Evolutionary conservation across 2,113 vertebrate genomes (phyloP), one percentile per base, ranked within the genome.

Genomic region (Colossoma macropomum): DNA sequence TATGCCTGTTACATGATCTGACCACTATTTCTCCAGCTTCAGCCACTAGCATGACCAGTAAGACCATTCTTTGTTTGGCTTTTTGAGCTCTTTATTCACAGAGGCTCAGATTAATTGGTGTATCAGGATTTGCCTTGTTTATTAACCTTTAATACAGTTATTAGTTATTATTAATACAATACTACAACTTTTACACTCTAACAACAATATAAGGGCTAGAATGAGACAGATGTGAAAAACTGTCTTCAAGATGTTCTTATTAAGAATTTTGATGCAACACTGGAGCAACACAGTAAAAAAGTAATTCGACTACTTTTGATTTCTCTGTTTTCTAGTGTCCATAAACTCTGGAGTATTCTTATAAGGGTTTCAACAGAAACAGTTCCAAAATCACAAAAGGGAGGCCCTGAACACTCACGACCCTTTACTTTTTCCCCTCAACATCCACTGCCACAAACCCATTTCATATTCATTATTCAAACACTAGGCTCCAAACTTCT

Each of bases 1-100:
- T 88, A 88, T 87, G 87, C 54, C 80, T 65, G 76, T 79, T 83
- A 77, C 59, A n/a, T 71, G 62, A 13, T n/a, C 60, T 80, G 27
- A 80, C 88, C 75, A 72, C n/a, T 21, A 30, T 59, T 69, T 48
- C 85, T 78, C 84, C 25, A 28, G 75, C 34, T 54, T 74, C 73
- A 79, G 38, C 86, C 77, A 65, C 65, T 76, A 84, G 62, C 62
- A 68, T 48, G 30, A 19, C 72, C 45, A 34, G 60, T 74, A 25
- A 27, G 63, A 45, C 66, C 13, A 45, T 38, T 38, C 60, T 74
- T 81, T n/a, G 38, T 81, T 54, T 82, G 72, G 60, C 38, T 60
- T 56, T 28, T 82, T 12, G 6, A 81, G 59, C 54, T 48, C 25
- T 80, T 28, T 62, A 54, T 25, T 52, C 15, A 23, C 17, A 7